Evolutionary conservation across 2,888 invertebrate species (phyloP).

Genomic region (Philaethria dido): DNA sequence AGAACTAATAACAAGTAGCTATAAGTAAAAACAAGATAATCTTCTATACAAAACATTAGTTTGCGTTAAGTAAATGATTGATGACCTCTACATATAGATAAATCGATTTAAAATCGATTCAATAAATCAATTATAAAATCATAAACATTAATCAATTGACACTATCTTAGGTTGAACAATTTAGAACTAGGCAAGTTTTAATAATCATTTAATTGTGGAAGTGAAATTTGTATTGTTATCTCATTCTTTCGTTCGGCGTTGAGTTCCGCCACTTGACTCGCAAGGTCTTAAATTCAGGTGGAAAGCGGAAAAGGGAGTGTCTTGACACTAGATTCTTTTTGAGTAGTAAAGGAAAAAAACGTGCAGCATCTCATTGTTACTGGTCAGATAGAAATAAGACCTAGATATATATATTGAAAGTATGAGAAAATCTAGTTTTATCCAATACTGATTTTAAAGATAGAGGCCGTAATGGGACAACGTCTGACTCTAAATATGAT

Average conservation of each 20-base stretch:
- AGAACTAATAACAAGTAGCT: constrained; percentile 3
- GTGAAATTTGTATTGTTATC: neutral
- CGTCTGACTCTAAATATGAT: no score
- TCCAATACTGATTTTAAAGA: no score
- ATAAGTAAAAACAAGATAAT: constrained; percentile 12
- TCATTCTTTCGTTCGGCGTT: neutral
- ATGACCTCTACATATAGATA: neutral
- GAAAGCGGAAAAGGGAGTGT: no score
- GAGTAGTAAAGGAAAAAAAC: no score
- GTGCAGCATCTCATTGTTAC: no score
- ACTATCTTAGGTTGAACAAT: constrained; percentile 16
- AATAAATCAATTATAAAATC: constrained; percentile 27
- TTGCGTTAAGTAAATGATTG: constrained; percentile 18
- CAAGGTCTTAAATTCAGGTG: no score
- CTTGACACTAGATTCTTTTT: no score
- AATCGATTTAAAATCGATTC: constrained; percentile 17
- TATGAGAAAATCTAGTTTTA: no score
- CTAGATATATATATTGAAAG: no score
- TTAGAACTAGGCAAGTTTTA: constrained; percentile 4
- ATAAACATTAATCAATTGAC: constrained; percentile 26
- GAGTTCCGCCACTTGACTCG: no score
- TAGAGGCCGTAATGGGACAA: no score
- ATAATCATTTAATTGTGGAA: constrained; percentile 4
- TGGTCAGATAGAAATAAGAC: no score
- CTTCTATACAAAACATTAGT: constrained; percentile 5